Base-by-base conservation (phyloP, 2,113 vertebrate genomes). In the Pangasianodon gigas region DNA sequence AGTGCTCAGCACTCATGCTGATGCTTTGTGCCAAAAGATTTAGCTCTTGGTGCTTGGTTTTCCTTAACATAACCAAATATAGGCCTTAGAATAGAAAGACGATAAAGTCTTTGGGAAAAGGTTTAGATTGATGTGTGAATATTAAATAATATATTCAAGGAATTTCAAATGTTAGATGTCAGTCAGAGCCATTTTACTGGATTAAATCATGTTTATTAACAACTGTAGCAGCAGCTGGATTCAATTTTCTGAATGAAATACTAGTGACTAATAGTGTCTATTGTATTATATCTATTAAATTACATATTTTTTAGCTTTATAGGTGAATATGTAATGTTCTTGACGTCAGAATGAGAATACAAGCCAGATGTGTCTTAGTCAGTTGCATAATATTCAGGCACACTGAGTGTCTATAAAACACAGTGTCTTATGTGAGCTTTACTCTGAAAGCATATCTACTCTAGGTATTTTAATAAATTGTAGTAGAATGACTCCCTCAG, bases 1-100 rank as follows among this genome's bases (percentile, higher is more conserved):
- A n/a, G 56, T 62, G 29, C 37, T 80, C 7, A 41, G 24, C 13
- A 41, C 74, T 46, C 52, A 90, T 85, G 51, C 74, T 75, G 83
- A 88, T 88, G 83, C 87, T 37, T 62, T 54, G 80, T 54, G 77
- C 10, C 32, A 32, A 71, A 74, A 54, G n/a, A 86, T 21, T 81
- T 13, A n/a, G 26, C 26, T 88, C 56, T 67, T 74, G 81, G 18
- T 29, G 29, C 44, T 88, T 60, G 51, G 21, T 58, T 75, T 44
- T 24, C 52, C 9, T 71, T 52, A 71, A 6, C 29, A 32, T 69
- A 37, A 13, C 32, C 18, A 21, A 75, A 75, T 75, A 44, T 8
- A 51, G 48, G 74, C 21, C 21, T 46, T 14, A 51, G 46, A 51
- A 79, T 6, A 48, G 4, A 75, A 21, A 46, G 41, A 77, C 21